A percentile compares a stretch with the other conserved stretches of the same genome.
Evolutionary conservation across 2,888 invertebrate genomes (phyloP).

Genomic region (Andrena camellia): DNA sequence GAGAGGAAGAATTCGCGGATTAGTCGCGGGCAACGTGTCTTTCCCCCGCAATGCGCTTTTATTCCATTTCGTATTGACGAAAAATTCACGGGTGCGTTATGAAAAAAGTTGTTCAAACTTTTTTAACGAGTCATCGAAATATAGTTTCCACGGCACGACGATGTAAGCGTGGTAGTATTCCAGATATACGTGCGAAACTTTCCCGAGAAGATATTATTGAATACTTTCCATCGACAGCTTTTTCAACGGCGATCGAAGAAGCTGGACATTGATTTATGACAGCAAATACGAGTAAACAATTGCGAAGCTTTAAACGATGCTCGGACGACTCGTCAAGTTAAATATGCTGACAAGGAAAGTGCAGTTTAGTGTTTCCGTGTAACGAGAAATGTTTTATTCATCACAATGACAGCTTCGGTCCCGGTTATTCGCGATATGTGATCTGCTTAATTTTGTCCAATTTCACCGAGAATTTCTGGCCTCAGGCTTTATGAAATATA

Average conservation of each 20-base stretch:
- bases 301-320: too few species aligned
- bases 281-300: neutral
- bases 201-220: neutral
- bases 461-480: too few species aligned
- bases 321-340: too few species aligned
- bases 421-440: too few species aligned
- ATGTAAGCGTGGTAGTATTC: conserved; percentile 34
- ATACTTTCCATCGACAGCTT: conserved; percentile 8
- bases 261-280: neutral
- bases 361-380: too few species aligned
- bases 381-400: too few species aligned
- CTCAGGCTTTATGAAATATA: too few species aligned
- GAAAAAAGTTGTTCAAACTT: conserved; percentile 47
- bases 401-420: too few species aligned
- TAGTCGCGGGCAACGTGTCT: neutral
- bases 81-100: conserved; percentile 29
- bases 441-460: too few species aligned
- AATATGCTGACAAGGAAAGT: too few species aligned
- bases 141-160: conserved; percentile 7
- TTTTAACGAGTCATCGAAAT: conserved; percentile 46
- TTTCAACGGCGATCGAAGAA: neutral
- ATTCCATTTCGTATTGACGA: neutral
- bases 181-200: conserved; percentile 9
- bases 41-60: neutral
- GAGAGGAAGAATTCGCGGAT: conserved; percentile 2